Base-by-base conservation (phyloP, 2,113 vertebrate genomes). In the Emberiza fucata region DNA sequence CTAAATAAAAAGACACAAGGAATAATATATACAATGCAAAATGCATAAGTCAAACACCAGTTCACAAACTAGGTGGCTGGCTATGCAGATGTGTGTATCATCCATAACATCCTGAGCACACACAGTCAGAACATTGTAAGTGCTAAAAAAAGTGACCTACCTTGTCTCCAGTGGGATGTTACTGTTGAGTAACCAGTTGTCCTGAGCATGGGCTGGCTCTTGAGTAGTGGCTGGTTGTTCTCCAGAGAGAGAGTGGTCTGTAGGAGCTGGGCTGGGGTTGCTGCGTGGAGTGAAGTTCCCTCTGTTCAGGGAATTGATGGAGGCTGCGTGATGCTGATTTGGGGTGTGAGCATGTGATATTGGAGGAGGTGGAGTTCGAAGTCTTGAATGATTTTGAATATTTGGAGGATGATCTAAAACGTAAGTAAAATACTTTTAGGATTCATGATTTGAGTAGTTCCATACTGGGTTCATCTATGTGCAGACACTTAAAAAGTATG, bases 161-260 rank as follows among this genome's bases (percentile, higher is more conserved):
- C 99, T 99, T 68, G 99, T 99, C 98, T 99, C 99, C 97, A 99
- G 98, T 1, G 99, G 99, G 94, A 99, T 99, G 98, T 99, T 99
- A 96, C 99, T 99, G 98, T 99, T 99, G 95, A 99, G 99, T 23
- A 99, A 98, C 99, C 99, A 99, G 98, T 99, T 99, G 98, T 99
- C 99, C 97, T 99, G 99, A 76, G 98, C 97, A 59, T 99, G 98
- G 44, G 98, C 96, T 11, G 98, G 98, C 87, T 99, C 99, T 90
- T 98, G 99, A 27, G 97, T 97, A 20, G 98, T 96, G 64, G 97
- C 97, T 1, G 98, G 98, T 37, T 98, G 98, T 83, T 99, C 99
- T 33, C 99, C 98, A 8, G 98, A 99, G 44, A 97, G 98, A 8
- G 99, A 99, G 97, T 98, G 98, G 97, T 99, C 99, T 0, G 99